Base-by-base conservation (phyloP, 2,797 vertebrate species). In the Mergus octosetaceus region DNA sequence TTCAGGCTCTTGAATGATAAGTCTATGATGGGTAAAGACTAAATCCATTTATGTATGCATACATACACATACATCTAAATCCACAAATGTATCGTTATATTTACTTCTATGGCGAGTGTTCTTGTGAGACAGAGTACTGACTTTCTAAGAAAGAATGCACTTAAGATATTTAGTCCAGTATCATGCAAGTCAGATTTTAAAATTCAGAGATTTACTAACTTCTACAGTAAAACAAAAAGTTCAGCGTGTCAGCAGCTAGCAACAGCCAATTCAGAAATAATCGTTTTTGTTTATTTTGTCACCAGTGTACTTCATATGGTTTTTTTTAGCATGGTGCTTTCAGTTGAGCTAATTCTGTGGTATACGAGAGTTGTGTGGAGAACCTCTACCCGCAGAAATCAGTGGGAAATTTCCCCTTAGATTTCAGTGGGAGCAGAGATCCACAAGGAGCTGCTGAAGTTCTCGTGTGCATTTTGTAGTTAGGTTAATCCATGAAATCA, bases 81-180 rank as follows among this genome's bases (percentile, higher is more conserved):
- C 41, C 74, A 73, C n/a, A 60, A 19, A 30, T 22, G 1, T 2
- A 10, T 15, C 5, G 9, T 28, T 25, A 0, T 16, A 0, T 61
- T 76, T 39, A 19, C 54, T 47, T 25, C 8, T 16, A 4, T 0
- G 6, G 32, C 21, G 89, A 62, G 70, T 32, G 43, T 24, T 86
- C 43, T 18, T 27, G 51, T 39, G 73, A n/a, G 74, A 36, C 27
- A 53, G 61, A 34, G 32, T 10, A 7, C 10, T 61, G 25, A 24
- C 61, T 83, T 86, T 47, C 54, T 87, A 45, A 64, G 64, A 68
- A 79, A 45, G 27, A 38, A 36, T 5, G 25, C 13, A 5, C 21
- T 61, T 32, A 13, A 38, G 32, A 19, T 25, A 36, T 15, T 54
- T 47, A 43, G 24, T 80, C 60, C 39, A 13, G 56, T 73, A 47